Base-by-base conservation (phyloP, 2,888 invertebrate species). In the Alloplasta piceator region DNA sequence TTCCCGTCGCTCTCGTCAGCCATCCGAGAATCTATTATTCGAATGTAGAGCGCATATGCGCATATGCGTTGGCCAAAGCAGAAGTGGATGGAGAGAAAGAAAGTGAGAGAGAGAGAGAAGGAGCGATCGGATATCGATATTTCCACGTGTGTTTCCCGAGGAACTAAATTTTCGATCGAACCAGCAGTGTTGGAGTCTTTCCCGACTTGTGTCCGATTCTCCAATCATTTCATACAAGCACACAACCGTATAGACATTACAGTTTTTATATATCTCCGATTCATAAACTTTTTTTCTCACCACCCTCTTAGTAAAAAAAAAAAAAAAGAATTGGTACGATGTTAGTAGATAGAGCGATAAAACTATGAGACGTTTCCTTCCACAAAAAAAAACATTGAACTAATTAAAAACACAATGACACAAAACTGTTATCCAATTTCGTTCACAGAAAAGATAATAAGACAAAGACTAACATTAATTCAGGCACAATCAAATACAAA, bases 111-210 rank as follows among this genome's bases (percentile, higher is more conserved):
- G 67, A 38, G 55, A 60, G 46, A 46, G 60, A 71, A 6, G 61
- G 72, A 61, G 68, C 14, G 41, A 91, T 91, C 86, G 91, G 88
- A 87, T 90, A 87, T 88, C 90, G 90, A 91, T 91, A 90, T 84
- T 83, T 71, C 76, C 83, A 67, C 76, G 73, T 68, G 82, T 85
- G 56, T 86, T 52, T 50, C 6, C 16, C 50, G 50, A 63, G 77
- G 63, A 55, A 71, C 76, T 67, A 71, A 80, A 80, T 75, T 71
- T 74, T 82, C 74, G 80, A 82, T 80, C 66, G 77, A 70, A 80
- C n/a, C 41, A 2, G 10, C 52, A 14, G 1, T 6, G 6, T 5
- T 4, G 14, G 52, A 52, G 38, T 41, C 71, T 64, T 80, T 55
- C 60, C 50, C 9, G 58, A 46, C 36, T 56, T 63, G 39, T 74